Conservation (phyloP, 1,140 invertebrate genomes). For the Mya arenaria region DNA sequence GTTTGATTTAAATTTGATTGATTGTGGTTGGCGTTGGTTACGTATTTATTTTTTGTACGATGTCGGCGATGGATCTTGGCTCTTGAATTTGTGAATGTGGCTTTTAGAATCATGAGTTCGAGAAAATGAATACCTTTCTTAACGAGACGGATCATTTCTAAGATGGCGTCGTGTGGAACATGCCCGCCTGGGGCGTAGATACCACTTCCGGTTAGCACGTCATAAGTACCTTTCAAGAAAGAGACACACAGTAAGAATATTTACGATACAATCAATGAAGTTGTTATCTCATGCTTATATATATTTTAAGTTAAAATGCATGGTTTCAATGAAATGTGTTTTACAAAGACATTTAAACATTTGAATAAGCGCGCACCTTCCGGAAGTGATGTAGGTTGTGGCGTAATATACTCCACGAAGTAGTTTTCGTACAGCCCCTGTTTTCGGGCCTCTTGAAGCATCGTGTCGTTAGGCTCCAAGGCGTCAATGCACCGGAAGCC, state of each 20-base stretch:
- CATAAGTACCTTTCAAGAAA: constrained; percentile 36
- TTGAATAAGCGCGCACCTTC: no score
- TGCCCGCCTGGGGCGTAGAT: constrained; percentile 22
- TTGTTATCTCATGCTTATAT: no score
- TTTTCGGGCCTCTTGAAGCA: constrained; percentile 9
- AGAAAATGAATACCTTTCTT: constrained; percentile 9
- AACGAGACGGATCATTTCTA: constrained; percentile 41
- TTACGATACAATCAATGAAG: no score
- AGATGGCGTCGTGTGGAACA: constrained; percentile 11
- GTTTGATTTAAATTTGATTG: neutral
- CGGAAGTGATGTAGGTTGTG: neutral
- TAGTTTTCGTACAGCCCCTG: constrained; percentile 22
- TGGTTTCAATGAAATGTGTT: no score
- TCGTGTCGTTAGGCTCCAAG: neutral
- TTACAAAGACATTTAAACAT: no score
- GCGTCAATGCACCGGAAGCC: constrained; percentile 24
- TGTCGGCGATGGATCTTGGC: no score
- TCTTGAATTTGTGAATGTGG: neutral
- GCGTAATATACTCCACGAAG: neutral
- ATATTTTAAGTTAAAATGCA: no score
- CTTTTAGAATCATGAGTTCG: neutral
- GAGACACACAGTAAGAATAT: no score
- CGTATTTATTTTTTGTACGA: neutral
- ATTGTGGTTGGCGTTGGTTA: neutral
- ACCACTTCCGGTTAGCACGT: constrained; percentile 37